Conservation (phyloP, 92 coral and sea anemone genomes). For the Zoanthus sociatus region DNA sequence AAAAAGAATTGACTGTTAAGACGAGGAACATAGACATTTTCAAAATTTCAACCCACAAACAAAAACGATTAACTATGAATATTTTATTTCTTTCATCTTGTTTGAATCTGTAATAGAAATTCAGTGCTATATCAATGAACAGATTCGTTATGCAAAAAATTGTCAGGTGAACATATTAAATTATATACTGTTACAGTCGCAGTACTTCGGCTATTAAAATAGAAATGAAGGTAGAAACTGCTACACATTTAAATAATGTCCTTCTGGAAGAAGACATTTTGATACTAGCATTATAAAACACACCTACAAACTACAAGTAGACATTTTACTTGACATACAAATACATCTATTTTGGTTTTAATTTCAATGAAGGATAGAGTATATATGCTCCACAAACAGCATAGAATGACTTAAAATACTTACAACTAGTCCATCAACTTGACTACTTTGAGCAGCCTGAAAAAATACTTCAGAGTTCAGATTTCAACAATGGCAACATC, state of each 20-base stretch:
- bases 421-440: conserved; percentile 64
- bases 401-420: background rate
- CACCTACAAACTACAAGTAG: background rate
- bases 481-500: conserved; percentile 11
- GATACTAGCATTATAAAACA: background rate
- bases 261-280: background rate
- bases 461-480: conserved; percentile 18
- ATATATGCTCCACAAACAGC: background rate
- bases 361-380: background rate
- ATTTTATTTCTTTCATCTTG: conserved; percentile 26
- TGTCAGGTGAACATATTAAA: background rate
- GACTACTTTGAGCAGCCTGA: conserved; percentile 39
- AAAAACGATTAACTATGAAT: conserved; percentile 30
- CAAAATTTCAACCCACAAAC: conserved; percentile 14
- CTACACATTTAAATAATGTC: background rate
- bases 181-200: background rate
- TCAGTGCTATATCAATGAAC: background rate
- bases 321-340: background rate
- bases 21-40: background rate
- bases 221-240: background rate
- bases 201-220: background rate
- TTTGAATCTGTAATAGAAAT: conserved; percentile 15
- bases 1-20: background rate
- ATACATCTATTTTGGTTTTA: background rate
- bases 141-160: background rate